These are phyloP conservation scores for Trachythela sp. DNA, from an alignment of 64 coral and sea anemone genomes.

Conservation along the genomic window DNA sequence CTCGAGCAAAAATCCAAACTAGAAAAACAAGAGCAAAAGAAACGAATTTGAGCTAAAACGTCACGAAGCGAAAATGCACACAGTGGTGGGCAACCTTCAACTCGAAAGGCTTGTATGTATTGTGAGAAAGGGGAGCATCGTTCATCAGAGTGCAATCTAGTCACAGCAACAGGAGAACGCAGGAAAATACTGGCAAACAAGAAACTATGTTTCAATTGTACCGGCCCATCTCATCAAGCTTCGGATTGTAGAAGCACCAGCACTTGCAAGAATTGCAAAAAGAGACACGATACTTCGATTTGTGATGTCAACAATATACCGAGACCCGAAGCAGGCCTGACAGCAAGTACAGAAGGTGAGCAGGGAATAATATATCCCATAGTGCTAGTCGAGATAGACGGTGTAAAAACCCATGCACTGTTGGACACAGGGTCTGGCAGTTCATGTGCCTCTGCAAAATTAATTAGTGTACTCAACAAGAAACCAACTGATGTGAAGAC, in stretches of 20 bases:
- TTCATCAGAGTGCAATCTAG: neutral
- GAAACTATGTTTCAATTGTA: conserved; percentile 53
- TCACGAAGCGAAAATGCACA: no score
- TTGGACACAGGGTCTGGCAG: conserved; percentile 43
- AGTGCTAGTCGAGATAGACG: conserved; percentile 41
- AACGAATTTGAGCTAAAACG: no score
- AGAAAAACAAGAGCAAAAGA: no score
- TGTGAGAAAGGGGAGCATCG: conserved; percentile 1
- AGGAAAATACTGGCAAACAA: conserved; percentile 34
- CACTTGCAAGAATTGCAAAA: neutral
- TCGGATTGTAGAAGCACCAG: conserved; percentile 20
- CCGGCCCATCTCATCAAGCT: neutral
- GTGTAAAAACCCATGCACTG: conserved; percentile 1
- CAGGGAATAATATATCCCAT: conserved; percentile 38
- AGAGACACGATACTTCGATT: conserved; percentile 32
- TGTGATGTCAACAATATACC: neutral
- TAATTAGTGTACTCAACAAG: conserved; percentile 26
- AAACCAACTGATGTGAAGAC: neutral
- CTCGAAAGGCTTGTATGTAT: no score
- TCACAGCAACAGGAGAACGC: neutral
- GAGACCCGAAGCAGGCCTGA: neutral
- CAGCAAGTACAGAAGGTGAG: neutral
- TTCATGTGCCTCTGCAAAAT: conserved; percentile 23
- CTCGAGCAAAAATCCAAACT: no score
- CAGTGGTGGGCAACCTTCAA: neutral